Evolutionary conservation across 2,113 vertebrate genomes (phyloP).

Genomic region (Verasper variegatus): DNA sequence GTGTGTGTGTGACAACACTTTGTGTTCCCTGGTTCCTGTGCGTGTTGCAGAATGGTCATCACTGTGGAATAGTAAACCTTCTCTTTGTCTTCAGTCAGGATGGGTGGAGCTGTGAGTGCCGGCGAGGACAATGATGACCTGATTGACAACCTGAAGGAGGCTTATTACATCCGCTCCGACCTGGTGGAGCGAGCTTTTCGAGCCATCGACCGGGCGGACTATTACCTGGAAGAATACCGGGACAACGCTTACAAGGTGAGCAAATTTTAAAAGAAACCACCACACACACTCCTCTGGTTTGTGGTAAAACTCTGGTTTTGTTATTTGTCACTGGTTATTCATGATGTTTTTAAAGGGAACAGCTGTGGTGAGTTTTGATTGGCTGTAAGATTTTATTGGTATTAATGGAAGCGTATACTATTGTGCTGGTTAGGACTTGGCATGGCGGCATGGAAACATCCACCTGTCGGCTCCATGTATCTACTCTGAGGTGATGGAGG

Average conservation of each 20-base stretch:
- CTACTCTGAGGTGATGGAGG: constrained; percentile 99
- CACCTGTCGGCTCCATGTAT: constrained; percentile 97
- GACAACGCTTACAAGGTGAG: constrained; percentile 93
- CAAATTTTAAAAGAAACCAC: too few relatives aligned
- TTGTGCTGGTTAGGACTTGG: constrained; percentile 83
- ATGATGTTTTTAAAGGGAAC: too few relatives aligned
- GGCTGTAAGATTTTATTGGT: not conserved
- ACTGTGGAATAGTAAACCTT: not conserved
- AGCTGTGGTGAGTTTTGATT: not conserved
- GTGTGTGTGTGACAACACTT: too few relatives aligned
- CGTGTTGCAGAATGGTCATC: not conserved
- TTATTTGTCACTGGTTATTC: too few relatives aligned
- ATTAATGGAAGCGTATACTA: not conserved
- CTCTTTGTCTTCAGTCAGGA: constrained; percentile 69
- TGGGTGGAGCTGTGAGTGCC: constrained; percentile 97
- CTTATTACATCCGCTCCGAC: constrained; percentile 94
- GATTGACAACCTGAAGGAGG: constrained; percentile 97
- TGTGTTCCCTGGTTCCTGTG: too few relatives aligned
- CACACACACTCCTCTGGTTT: too few relatives aligned
- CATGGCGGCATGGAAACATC: constrained; percentile 97
- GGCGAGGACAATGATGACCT: constrained; percentile 98
- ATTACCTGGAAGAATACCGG: constrained; percentile 96
- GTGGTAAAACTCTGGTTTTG: not conserved
- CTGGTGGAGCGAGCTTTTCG: constrained; percentile 95
- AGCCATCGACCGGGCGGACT: constrained; percentile 94